phyloP scores from a whole-genome alignment of 2,888 invertebrate species.

The Noctua fimbriata region DNA sequence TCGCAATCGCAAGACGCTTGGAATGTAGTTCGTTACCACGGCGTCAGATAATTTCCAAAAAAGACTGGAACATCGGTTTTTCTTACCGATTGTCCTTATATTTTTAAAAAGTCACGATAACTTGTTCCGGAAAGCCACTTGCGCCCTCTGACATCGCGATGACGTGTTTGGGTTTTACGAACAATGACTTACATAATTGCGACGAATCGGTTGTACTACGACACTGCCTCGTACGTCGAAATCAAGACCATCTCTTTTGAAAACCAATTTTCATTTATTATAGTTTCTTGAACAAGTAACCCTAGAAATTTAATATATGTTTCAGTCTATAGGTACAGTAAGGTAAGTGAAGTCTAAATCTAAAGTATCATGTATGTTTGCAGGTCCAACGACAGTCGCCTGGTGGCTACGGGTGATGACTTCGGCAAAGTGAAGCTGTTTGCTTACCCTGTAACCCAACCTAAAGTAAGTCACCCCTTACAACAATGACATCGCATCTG shows the following conservation, averaged over 20 bases:
- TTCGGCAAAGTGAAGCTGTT: conserved; percentile 97
- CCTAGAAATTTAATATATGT: background rate
- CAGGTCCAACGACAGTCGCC: conserved; percentile 90
- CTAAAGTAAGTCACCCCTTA: conserved; percentile 91
- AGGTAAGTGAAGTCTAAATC: background rate
- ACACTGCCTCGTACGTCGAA: background rate
- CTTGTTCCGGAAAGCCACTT: background rate
- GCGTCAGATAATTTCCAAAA: background rate
- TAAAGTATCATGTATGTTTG: conserved; percentile 44
- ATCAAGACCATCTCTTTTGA: background rate
- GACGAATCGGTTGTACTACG: background rate
- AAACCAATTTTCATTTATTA: background rate
- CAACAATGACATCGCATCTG: background rate
- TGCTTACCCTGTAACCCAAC: conserved; percentile 95
- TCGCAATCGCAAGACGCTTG: background rate
- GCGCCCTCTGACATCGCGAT: background rate
- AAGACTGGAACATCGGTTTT: background rate
- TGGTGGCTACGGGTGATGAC: conserved; percentile 96
- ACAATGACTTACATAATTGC: background rate
- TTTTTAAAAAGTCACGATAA: background rate
- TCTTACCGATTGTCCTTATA: background rate
- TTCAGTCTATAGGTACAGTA: background rate
- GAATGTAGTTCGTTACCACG: background rate
- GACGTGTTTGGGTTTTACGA: background rate
- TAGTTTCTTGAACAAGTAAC: background rate